Evolutionary conservation across 1,140 invertebrate species (phyloP).

Genomic region (Harlomillsia oculata): DNA sequence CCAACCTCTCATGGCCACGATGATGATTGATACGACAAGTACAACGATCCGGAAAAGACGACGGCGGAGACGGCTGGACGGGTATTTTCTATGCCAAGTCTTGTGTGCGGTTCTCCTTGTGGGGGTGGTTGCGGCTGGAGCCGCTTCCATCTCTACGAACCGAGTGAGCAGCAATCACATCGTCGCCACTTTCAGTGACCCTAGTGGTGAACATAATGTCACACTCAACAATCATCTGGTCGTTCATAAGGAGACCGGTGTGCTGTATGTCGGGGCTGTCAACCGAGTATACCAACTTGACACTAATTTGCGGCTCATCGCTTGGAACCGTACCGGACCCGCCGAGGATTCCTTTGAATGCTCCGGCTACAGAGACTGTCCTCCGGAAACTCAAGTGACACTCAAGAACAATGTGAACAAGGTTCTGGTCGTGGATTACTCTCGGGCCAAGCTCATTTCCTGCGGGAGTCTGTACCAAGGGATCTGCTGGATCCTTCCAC

Average conservation of each 20-base stretch:
- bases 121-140: too few species aligned
- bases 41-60: too few species aligned
- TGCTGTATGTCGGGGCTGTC: conserved; percentile 85
- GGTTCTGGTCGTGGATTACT: conserved; percentile 87
- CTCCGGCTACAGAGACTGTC: conserved; percentile 67
- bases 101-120: too few species aligned
- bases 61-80: too few species aligned
- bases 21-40: too few species aligned
- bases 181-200: conserved; percentile 29
- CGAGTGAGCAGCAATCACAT: too few species aligned
- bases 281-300: conserved; percentile 88
- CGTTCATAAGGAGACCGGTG: conserved; percentile 81
- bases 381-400: conserved; percentile 55
- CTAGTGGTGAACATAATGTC: conserved; percentile 12
- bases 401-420: conserved; percentile 89
- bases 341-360: conserved; percentile 79
- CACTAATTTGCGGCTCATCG: conserved; percentile 66
- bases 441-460: conserved; percentile 74
- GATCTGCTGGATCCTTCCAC: conserved; percentile 31
- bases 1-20: too few species aligned
- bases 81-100: too few species aligned
- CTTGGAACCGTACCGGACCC: conserved; percentile 76
- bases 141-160: too few species aligned
- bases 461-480: conserved; percentile 76
- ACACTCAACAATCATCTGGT: conserved; percentile 64